Base-by-base conservation (phyloP, 2,888 invertebrate genomes). In the Diadromus collaris region DNA sequence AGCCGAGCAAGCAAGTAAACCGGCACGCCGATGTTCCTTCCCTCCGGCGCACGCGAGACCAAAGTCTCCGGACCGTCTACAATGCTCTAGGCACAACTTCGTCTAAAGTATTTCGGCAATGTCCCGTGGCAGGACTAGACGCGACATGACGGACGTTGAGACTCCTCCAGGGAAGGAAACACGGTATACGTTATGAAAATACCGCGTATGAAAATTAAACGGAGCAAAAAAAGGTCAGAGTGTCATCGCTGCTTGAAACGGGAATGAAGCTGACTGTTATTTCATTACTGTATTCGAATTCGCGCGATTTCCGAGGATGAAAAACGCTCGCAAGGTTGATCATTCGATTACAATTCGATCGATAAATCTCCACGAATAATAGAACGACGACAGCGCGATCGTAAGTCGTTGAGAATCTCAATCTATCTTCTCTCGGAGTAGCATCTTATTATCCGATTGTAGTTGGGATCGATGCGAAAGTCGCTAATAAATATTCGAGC, bases 91-190 rank as follows among this genome's bases (percentile, higher is more conserved):
- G 72, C 79, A 44, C 69, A 78, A 81, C 78, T 79, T 76, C 71
- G 54, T 67, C 63, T 67, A 80, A 79, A 81, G 82, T 83, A 84
- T 83, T 83, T 81, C 79, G 51, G 76, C 54, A 69, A 72, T 77
- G 74, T 68, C 10, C 67, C 72, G 69, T 76, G 41, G n/a, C 44
- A 48, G 64, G 46, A 41, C 64, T 9, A 58, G 44, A 63, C 44
- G 21, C 54, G 29, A 58, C 34, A 24, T 46, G 32, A 46, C 32
- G 32, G 32, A 60, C 46, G 70, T 60, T 29, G 32, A 44, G 48
- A 76, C 48, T 58, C 44, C 64, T 34, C 13, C 21, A 58, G 34
- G 29, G 16, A 27, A 9, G 32, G 27, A 38, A 32, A 44, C 44
- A 29, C 16, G 29, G 21, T 48, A 38, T 51, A 48, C 34, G 46